Evolutionary conservation across 2,888 invertebrate species (phyloP).

Genomic region (Periphyllus acericola): DNA sequence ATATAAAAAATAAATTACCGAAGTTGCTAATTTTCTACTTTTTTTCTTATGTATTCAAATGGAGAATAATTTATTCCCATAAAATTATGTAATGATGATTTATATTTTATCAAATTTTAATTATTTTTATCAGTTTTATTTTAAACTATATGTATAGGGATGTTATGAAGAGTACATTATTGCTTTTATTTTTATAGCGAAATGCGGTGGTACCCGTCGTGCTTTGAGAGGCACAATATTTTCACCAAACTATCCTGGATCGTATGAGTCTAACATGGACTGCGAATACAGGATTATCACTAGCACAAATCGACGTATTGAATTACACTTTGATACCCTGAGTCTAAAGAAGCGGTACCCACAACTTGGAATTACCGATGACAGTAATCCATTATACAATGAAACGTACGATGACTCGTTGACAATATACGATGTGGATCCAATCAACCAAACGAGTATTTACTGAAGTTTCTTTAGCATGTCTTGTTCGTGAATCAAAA

Average conservation of each 20-base stretch:
- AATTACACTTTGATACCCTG: conserved; percentile 63
- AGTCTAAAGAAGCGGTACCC: not conserved
- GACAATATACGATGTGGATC: conserved; percentile 30
- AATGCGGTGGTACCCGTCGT: conserved; percentile 86
- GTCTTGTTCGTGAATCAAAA: not conserved
- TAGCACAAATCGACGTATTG: conserved; percentile 77
- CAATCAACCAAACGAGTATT: conserved; percentile 17
- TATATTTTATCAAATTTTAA: not conserved
- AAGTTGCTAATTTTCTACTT: too few species aligned
- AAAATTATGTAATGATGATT: too few species aligned
- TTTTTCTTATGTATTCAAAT: too few species aligned
- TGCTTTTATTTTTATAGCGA: conserved; percentile 67
- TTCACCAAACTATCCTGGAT: conserved; percentile 80
- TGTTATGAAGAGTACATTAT: not conserved
- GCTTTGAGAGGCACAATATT: conserved; percentile 77
- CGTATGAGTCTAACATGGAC: conserved; percentile 72
- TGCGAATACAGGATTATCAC: conserved; percentile 70
- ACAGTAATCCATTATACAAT: not conserved
- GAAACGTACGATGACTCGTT: conserved; percentile 32
- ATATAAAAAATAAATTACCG: too few species aligned
- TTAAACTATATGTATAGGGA: too few species aligned
- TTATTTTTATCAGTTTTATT: too few species aligned
- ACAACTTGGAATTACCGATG: not conserved
- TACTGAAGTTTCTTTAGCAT: not conserved
- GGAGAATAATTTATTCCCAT: too few species aligned